These are phyloP conservation scores for Indri indri DNA, from an alignment of 2,113 vertebrate species.

Conservation along the genomic window DNA sequence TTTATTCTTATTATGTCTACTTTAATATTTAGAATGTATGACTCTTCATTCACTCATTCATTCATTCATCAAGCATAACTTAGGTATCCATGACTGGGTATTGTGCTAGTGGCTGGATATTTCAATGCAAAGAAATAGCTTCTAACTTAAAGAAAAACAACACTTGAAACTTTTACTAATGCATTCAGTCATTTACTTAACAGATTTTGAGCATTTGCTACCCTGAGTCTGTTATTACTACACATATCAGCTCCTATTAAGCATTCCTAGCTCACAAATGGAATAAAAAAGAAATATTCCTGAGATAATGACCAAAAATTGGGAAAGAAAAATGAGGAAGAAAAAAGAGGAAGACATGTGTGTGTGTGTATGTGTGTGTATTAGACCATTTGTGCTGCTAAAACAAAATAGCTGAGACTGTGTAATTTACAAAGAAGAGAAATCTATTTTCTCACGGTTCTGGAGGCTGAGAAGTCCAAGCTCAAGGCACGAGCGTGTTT, in stretches of 20 bases:
- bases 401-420: neutral
- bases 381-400: neutral
- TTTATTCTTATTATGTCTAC: neutral
- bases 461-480: neutral
- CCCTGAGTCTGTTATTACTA: neutral
- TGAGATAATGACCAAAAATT: neutral
- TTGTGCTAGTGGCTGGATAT: neutral
- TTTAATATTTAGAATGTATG: neutral
- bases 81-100: neutral
- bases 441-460: neutral
- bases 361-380: too few species aligned
- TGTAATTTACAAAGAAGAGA: neutral
- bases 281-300: neutral
- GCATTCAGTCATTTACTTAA: neutral
- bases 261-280: neutral
- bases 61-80: neutral
- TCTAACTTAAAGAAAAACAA: neutral
- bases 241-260: neutral
- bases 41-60: neutral
- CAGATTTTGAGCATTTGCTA: neutral
- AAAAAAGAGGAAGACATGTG: neutral
- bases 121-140: neutral
- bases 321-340: neutral
- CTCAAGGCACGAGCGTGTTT: neutral
- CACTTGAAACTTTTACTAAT: neutral